Conservation (phyloP, 1,140 invertebrate genomes). For the Musca domestica region DNA sequence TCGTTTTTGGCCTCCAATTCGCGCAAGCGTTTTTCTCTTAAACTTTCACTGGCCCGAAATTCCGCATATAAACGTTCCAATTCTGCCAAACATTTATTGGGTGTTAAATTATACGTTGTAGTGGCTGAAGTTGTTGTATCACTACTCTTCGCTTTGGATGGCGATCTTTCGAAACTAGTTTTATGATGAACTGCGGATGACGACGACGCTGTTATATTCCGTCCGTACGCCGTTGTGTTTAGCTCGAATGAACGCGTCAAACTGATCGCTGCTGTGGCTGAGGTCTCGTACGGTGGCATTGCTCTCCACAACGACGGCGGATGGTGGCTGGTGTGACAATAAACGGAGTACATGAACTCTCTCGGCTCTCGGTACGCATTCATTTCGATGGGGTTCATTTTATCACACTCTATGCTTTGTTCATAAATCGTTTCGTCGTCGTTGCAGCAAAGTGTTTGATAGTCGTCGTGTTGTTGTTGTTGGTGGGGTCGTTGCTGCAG, state of each 20-base stretch:
- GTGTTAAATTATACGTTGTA: conserved; percentile 28
- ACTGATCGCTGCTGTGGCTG: conserved; percentile 41
- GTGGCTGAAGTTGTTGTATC: too few relatives aligned
- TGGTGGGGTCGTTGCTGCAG: conserved; percentile 24
- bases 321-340: not conserved
- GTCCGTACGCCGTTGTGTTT: conserved; percentile 8
- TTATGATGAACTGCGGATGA: not conserved
- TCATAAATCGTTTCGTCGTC: not conserved
- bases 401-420: too few relatives aligned
- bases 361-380: too few relatives aligned
- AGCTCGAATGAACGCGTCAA: conserved; percentile 33
- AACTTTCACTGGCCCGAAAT: conserved; percentile 52
- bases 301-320: not conserved
- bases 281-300: not conserved
- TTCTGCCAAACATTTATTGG: conserved; percentile 53
- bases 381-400: conserved; percentile 10
- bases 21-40: conserved; percentile 17
- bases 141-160: not conserved
- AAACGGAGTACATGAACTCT: too few relatives aligned
- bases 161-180: not conserved
- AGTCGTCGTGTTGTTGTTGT: conserved; percentile 26
- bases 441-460: not conserved
- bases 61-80: conserved; percentile 51
- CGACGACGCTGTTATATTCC: not conserved
- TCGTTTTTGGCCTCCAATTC: not conserved